These are phyloP conservation scores for Oenanthe oenanthe DNA, from an alignment of 2,113 vertebrate species.

Conservation along the genomic window DNA sequence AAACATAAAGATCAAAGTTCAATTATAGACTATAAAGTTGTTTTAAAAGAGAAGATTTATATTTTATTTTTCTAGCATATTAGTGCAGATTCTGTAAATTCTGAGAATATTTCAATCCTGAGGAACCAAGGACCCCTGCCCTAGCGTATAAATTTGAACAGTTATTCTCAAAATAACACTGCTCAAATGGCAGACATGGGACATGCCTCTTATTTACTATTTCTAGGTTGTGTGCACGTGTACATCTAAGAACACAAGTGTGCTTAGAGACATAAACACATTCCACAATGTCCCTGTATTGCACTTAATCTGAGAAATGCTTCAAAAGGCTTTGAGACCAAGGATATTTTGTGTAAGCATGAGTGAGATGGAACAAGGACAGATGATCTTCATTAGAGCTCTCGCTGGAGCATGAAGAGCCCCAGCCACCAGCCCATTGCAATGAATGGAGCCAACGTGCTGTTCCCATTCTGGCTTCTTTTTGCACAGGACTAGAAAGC, in stretches of 20 bases:
- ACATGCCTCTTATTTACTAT: conserved; percentile 1
- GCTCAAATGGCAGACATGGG: conserved; percentile 13
- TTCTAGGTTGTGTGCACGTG: neutral
- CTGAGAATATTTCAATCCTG: conserved; percentile 62
- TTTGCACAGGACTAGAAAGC: neutral
- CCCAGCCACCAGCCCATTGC: neutral
- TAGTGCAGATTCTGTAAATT: conserved; percentile 73
- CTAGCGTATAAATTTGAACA: conserved; percentile 69
- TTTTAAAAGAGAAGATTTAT: conserved; percentile 74
- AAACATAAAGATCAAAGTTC: conserved; percentile 73
- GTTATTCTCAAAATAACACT: conserved; percentile 47
- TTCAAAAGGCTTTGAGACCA: neutral
- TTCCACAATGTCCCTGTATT: neutral
- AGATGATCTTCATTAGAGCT: neutral
- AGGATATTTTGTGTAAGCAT: neutral
- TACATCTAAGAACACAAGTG: neutral
- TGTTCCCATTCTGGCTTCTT: neutral
- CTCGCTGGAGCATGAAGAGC: neutral
- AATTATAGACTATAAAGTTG: conserved; percentile 70
- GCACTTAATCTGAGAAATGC: neutral
- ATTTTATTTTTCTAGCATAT: conserved; percentile 74
- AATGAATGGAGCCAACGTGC: neutral
- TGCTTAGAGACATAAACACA: neutral
- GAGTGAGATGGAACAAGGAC: neutral
- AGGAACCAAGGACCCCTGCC: conserved; percentile 62